Percentiles rank a stretch among this genome's conserved stretches.
Conservation (phyloP, 2,113 vertebrate species). For the Helogale parvula region DNA sequence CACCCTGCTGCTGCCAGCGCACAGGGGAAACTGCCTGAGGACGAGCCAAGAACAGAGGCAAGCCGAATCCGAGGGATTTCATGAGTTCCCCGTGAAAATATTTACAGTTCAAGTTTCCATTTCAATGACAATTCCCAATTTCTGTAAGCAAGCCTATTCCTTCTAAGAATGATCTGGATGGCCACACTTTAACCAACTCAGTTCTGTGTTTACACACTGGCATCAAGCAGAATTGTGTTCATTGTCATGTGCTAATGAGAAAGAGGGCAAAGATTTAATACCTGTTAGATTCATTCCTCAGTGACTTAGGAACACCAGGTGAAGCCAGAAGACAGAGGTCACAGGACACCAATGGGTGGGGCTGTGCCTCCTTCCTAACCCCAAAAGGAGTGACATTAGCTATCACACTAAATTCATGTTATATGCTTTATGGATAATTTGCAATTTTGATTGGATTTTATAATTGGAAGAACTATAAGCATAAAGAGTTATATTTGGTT, state of each 20-base stretch:
- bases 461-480: neutral
- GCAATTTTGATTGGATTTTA: neutral
- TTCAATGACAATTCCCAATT: neutral
- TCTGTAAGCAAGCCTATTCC: neutral
- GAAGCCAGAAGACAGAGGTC: neutral
- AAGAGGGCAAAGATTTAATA: neutral
- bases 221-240: neutral
- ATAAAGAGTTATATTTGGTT: neutral
- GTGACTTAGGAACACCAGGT: neutral
- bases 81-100: neutral
- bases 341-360: neutral
- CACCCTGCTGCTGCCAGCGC: neutral
- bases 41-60: neutral
- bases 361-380: neutral
- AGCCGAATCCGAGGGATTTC: no score
- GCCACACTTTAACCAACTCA: no score
- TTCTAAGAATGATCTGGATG: neutral
- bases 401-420: neutral
- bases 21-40: rapidly evolving
- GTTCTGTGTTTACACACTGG: neutral
- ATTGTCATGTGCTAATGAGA: neutral
- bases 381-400: neutral
- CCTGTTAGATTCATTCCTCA: neutral
- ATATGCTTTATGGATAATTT: neutral
- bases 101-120: neutral